Percentiles rank a stretch among this genome's conserved stretches.
Conservation (phyloP, 1,140 invertebrate species). For the Helicoverpa zea region DNA sequence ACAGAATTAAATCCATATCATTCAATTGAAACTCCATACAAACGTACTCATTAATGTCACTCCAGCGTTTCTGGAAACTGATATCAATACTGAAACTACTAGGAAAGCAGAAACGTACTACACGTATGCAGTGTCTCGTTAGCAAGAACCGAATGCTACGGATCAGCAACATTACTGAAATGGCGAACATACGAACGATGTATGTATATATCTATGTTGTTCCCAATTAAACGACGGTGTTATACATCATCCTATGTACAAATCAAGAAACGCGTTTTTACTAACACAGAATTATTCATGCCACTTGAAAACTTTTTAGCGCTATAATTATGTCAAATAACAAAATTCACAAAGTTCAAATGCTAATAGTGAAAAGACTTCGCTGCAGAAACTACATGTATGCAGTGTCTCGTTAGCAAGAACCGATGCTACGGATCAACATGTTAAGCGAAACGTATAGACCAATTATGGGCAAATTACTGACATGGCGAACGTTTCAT, state of each 20-base stretch:
- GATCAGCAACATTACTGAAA: too few relatives aligned
- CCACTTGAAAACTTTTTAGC: too few relatives aligned
- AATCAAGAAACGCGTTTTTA: too few relatives aligned
- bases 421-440: conserved; percentile 1
- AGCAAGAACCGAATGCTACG: not conserved
- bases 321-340: too few relatives aligned
- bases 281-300: too few relatives aligned
- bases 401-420: not conserved
- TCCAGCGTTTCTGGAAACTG: not conserved
- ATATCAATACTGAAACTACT: not conserved
- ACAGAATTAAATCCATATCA: too few relatives aligned
- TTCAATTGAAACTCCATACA: not conserved
- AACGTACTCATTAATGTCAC: not conserved
- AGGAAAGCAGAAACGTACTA: not conserved
- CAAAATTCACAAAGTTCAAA: too few relatives aligned
- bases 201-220: too few relatives aligned
- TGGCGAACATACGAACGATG: too few relatives aligned
- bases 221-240: too few relatives aligned
- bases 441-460: not conserved
- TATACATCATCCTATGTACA: too few relatives aligned
- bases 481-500: conserved; percentile 1
- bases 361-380: too few relatives aligned
- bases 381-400: not conserved
- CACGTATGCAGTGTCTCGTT: not conserved
- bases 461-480: conserved; percentile 14